phyloP scores from a whole-genome alignment of 1,140 invertebrate genomes.

The Sitobion miscanthi region DNA sequence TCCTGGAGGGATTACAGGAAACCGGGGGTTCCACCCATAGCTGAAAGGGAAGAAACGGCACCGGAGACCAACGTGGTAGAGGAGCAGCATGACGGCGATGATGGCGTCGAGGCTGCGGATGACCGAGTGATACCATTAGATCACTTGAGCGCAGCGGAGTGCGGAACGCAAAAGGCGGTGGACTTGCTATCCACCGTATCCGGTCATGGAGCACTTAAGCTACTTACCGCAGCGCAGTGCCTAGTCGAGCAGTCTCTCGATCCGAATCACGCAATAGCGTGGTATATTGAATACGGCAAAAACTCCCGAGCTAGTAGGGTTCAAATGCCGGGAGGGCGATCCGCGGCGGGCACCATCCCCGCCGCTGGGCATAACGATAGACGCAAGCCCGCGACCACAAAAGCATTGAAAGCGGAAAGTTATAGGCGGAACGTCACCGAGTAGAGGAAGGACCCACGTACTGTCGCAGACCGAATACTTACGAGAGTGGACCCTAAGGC shows the following conservation, averaged over 20 bases:
- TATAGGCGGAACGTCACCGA: background rate
- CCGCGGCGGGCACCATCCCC: too few relatives aligned
- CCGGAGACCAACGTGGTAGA: rapidly evolving
- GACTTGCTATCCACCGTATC: too few relatives aligned
- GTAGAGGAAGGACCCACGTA: rapidly evolving
- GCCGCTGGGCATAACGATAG: background rate
- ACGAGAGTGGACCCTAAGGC: background rate
- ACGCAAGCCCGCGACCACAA: background rate
- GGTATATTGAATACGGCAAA: too few relatives aligned
- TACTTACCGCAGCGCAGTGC: background rate
- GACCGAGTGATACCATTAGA: too few relatives aligned
- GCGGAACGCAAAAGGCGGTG: too few relatives aligned
- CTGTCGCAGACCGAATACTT: background rate
- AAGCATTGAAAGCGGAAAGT: background rate
- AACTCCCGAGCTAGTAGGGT: too few relatives aligned
- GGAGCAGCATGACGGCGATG: rapidly evolving
- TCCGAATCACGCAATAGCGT: background rate
- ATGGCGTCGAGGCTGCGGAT: rapidly evolving
- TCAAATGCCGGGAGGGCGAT: too few relatives aligned
- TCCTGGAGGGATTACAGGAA: too few relatives aligned
- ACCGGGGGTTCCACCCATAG: too few relatives aligned
- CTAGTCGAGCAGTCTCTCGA: background rate
- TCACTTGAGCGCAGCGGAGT: too few relatives aligned
- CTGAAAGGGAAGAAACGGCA: too few relatives aligned
- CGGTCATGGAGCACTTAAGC: too few relatives aligned